Evolutionary conservation across 2,888 invertebrate species (phyloP), one percentile per base, ranked within the genome.

Genomic region (Coenonympha arcania): DNA sequence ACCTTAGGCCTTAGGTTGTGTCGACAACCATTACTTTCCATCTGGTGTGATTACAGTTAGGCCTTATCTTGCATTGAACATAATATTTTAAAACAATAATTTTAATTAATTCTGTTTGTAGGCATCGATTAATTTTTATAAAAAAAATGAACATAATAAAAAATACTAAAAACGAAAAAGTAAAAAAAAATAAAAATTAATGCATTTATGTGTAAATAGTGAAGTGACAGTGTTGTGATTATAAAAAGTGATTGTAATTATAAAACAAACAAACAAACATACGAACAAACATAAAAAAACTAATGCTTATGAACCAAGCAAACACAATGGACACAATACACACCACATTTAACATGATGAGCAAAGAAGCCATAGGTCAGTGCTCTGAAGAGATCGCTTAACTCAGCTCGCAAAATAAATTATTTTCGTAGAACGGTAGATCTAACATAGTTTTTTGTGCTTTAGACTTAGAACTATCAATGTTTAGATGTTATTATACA

Each of bases 301-400:
- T 26, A 55, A 40, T 61, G 49, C 64, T 57, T 9, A 56, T 26
- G 57, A 60, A 55, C 65, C 60, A 60, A 57, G 63, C 59, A 69
- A 56, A 66, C 71, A 77, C 65, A 61, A 82, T 80, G 81, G 71
- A 71, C 57, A 71, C 67, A 55, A 72, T 72, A 76, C 75, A 74
- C 68, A 60, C 72, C 61, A 76, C 73, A 71, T 51, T 51, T 46
- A 74, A 77, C 65, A 76, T 74, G 64, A 71, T 84, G 78, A 74
- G 73, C 54, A 63, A 69, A 59, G 84, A 83, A 63, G 83, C 82
- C 51, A 75, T 85, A 84, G 85, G 85, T 85, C 78, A 82, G 84
- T 84, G 69, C 50, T 56, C 31, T 54, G 15, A 30, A 31, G 18
- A 34, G 4, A 4, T 41, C 6, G 30, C 11, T 24, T 33, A 20